Evolutionary conservation across 2,113 vertebrate species (phyloP).

Genomic region (Neodon shergylaensis): DNA sequence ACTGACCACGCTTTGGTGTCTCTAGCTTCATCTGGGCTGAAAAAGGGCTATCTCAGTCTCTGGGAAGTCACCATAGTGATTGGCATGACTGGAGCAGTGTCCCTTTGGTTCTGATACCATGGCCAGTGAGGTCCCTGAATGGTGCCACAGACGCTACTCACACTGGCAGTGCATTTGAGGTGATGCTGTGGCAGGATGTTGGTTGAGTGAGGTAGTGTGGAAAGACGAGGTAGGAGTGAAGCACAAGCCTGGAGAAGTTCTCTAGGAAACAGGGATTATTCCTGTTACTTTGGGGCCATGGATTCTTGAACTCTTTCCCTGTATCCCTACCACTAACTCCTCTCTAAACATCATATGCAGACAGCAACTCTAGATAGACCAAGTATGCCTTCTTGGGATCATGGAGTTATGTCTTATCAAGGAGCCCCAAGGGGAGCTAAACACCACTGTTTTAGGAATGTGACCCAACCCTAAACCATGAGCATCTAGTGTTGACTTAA

Average conservation of each 20-base stretch:
- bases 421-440: background rate
- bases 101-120: background rate
- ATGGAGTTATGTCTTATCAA: background rate
- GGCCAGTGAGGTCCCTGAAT: background rate
- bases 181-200: background rate
- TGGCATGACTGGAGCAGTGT: background rate
- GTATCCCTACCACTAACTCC: background rate
- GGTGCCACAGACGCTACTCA: too few species aligned
- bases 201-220: background rate
- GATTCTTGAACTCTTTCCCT: background rate
- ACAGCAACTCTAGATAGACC: background rate
- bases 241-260: background rate
- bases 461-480: background rate
- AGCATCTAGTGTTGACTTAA: constrained; percentile 11
- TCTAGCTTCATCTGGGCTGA: background rate
- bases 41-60: background rate
- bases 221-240: background rate
- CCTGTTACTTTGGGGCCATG: background rate
- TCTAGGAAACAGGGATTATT: background rate
- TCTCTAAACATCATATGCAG: background rate
- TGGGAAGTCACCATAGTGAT: background rate
- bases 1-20: background rate
- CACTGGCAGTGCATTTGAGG: background rate
- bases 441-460: background rate
- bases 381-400: background rate